Conservation (phyloP, 1,140 invertebrate genomes). For the Ostrea denselamellosa region DNA sequence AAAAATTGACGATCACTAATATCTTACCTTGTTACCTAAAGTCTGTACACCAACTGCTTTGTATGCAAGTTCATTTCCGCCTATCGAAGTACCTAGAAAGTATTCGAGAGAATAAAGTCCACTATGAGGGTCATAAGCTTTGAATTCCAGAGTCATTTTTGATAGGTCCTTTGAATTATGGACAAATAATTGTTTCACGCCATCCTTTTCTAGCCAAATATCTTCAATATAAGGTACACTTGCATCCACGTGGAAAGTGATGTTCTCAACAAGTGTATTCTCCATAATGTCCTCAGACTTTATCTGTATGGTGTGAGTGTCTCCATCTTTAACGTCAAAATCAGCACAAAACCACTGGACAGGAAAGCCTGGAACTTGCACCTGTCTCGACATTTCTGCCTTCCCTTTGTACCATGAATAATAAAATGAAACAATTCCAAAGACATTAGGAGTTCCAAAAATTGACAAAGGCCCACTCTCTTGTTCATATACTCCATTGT, state of each 20-base stretch:
- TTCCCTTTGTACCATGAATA: slow-evolving; percentile 7
- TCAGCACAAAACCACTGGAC: slow-evolving; percentile 48
- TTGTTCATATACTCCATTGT: slow-evolving; percentile 52
- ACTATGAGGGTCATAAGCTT: slow-evolving; percentile 59
- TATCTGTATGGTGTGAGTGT: slow-evolving; percentile 57
- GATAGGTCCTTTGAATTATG: slow-evolving; percentile 63
- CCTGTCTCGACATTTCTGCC: not conserved
- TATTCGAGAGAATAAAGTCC: slow-evolving; percentile 58
- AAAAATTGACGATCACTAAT: not conserved
- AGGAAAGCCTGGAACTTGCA: slow-evolving; percentile 46
- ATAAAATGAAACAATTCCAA: slow-evolving; percentile 47
- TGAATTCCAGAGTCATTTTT: slow-evolving; percentile 58
- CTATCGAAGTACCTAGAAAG: slow-evolving; percentile 50
- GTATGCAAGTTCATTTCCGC: not conserved
- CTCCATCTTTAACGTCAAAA: slow-evolving; percentile 54
- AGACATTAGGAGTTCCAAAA: slow-evolving; percentile 49
- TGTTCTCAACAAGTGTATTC: slow-evolving; percentile 54
- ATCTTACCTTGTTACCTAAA: not conserved
- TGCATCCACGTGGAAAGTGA: slow-evolving; percentile 57
- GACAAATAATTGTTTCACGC: slow-evolving; percentile 55
- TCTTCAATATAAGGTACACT: slow-evolving; percentile 57
- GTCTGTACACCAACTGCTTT: not conserved
- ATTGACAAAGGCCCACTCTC: slow-evolving; percentile 45
- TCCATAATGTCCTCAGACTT: slow-evolving; percentile 56
- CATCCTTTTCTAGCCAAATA: slow-evolving; percentile 56